A percentile compares a stretch with the other conserved stretches of the same genome.
Evolutionary conservation across 2,888 invertebrate species (phyloP).

Genomic region (Theretra japonica): DNA sequence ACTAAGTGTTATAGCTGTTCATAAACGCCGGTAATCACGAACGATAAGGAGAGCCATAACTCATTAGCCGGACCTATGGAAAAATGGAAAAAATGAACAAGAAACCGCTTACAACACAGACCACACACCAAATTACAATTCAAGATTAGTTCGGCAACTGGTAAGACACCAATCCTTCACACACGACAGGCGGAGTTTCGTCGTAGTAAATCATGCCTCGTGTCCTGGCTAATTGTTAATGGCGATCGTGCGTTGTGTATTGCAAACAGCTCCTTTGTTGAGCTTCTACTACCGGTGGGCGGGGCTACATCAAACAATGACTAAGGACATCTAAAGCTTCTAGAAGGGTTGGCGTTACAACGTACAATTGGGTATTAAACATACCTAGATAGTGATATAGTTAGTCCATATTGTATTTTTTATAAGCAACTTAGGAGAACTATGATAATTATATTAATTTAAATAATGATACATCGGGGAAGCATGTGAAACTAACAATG

Average conservation of each 20-base stretch:
- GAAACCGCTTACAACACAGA: conserved; percentile 27
- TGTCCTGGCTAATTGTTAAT: conserved; percentile 61
- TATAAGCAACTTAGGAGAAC: too few species aligned
- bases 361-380: too few species aligned
- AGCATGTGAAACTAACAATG: too few species aligned
- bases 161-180: conserved; percentile 60
- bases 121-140: conserved; percentile 51
- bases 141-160: conserved; percentile 41
- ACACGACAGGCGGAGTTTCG: conserved; percentile 66
- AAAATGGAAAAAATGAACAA: too few species aligned
- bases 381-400: too few species aligned
- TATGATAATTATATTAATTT: too few species aligned
- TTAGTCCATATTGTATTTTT: too few species aligned
- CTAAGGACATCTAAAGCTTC: neutral
- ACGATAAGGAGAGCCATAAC: too few species aligned
- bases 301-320: conserved; percentile 32
- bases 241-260: conserved; percentile 42
- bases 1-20: too few species aligned
- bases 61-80: too few species aligned
- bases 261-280: conserved; percentile 16
- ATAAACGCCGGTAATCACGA: too few species aligned
- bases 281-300: conserved; percentile 35
- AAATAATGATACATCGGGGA: too few species aligned
- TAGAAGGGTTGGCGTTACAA: neutral
- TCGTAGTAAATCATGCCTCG: conserved; percentile 61